Conservation (phyloP, 2,797 vertebrate species). For the Moxostoma hubbsi region DNA sequence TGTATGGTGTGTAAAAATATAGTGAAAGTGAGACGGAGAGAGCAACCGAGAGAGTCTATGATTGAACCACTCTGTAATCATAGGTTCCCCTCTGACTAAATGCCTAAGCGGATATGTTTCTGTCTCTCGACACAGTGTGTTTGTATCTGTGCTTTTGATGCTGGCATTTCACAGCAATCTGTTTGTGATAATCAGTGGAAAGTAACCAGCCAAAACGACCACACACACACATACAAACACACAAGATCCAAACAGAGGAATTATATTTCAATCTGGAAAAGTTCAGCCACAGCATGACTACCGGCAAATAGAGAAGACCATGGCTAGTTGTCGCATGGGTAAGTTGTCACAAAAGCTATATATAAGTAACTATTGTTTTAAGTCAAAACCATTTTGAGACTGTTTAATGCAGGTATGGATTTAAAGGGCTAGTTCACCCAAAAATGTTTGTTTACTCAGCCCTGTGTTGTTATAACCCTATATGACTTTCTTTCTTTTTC, state of each 20-base stretch:
- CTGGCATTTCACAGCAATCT: conserved; percentile 47
- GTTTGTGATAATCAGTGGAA: conserved; percentile 55
- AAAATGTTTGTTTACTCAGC: no score
- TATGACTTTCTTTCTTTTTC: no score
- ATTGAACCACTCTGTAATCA: conserved; percentile 54
- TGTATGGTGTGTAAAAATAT: conserved; percentile 22
- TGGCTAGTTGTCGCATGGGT: neutral
- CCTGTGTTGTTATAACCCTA: no score
- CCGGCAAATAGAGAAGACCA: conserved; percentile 7
- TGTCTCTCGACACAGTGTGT: conserved; percentile 42
- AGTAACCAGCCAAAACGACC: conserved; percentile 38
- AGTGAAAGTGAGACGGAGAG: conserved; percentile 25
- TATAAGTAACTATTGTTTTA: no score
- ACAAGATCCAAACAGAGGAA: conserved; percentile 38
- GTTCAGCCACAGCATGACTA: conserved; percentile 32
- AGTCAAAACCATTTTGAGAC: no score
- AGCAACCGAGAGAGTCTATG: conserved; percentile 9
- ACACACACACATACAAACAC: conserved; percentile 16
- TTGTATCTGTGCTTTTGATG: conserved; percentile 44
- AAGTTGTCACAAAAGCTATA: neutral
- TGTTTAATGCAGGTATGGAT: no score
- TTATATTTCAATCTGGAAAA: conserved; percentile 45
- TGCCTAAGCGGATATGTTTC: conserved; percentile 55
- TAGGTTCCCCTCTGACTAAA: conserved; percentile 53
- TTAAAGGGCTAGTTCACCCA: no score